These are phyloP conservation scores for Dasysyrphus albostriatus DNA, from an alignment of 2,888 invertebrate species.

Conservation along the genomic window DNA sequence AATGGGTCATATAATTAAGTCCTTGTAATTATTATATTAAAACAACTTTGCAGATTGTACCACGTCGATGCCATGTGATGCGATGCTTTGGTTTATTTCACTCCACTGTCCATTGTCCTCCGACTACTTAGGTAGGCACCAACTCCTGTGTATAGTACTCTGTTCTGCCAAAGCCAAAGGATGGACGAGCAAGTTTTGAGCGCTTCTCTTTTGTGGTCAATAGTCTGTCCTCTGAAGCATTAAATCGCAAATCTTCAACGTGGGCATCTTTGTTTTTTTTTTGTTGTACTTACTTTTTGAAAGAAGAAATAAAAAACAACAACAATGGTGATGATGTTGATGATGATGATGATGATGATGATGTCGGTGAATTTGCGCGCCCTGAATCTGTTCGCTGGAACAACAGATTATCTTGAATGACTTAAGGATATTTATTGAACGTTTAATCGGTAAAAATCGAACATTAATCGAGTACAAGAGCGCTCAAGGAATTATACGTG, in stretches of 20 bases:
- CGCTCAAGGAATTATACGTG: slow-evolving; percentile 60
- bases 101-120: slow-evolving; percentile 61
- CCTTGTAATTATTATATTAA: slow-evolving; percentile 76
- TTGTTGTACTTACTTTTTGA: not conserved
- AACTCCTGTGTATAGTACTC: slow-evolving; percentile 22
- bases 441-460: slow-evolving; percentile 72
- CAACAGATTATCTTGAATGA: slow-evolving; percentile 72
- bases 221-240: slow-evolving; percentile 39
- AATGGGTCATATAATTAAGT: slow-evolving; percentile 75
- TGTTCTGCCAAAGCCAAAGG: not conserved
- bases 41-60: slow-evolving; percentile 68
- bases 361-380: slow-evolving; percentile 59
- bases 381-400: slow-evolving; percentile 53
- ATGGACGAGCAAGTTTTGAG: slow-evolving; percentile 10
- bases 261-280: slow-evolving; percentile 41
- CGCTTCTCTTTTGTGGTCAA: slow-evolving; percentile 62
- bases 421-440: slow-evolving; percentile 75
- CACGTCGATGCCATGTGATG: slow-evolving; percentile 26
- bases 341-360: slow-evolving; percentile 61
- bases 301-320: not conserved
- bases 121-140: slow-evolving; percentile 27
- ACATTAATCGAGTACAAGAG: slow-evolving; percentile 69
- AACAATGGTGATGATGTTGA: slow-evolving; percentile 61
- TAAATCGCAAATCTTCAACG: slow-evolving; percentile 54
- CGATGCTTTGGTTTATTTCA: slow-evolving; percentile 51